Evolutionary conservation across 2,113 vertebrate genomes (phyloP).

Genomic region (Sigmodon hispidus): DNA sequence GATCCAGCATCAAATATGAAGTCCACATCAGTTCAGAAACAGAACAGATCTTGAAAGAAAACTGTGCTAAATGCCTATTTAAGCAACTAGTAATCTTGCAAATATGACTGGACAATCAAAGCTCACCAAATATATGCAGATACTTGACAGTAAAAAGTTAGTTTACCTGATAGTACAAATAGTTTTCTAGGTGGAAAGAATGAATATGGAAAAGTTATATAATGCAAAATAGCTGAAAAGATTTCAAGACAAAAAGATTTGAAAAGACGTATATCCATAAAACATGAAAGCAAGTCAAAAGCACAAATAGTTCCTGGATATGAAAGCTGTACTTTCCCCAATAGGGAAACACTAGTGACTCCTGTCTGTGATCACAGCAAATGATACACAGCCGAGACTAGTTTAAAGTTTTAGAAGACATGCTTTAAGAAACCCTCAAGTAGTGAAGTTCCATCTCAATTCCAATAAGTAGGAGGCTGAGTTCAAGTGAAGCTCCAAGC

Average conservation of each 20-base stretch:
- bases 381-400: not conserved
- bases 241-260: constrained; percentile 17
- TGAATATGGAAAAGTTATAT: constrained; percentile 16
- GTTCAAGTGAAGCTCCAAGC: not conserved
- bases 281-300: constrained; percentile 41
- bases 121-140: constrained; percentile 5
- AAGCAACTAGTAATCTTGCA: not conserved
- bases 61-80: not conserved
- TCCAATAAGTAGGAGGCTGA: not conserved
- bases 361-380: not conserved
- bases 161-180: not conserved
- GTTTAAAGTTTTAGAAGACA: constrained; percentile 30
- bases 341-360: not conserved
- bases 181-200: not conserved
- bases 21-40: not conserved
- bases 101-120: not conserved
- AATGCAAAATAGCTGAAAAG: constrained; percentile 19
- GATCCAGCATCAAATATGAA: not conserved
- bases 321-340: constrained; percentile 26
- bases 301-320: not conserved
- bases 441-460: not conserved
- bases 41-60: not conserved
- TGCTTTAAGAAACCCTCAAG: constrained; percentile 11
- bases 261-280: not conserved
- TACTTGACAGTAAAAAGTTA: not conserved